Conservation (phyloP, 2,888 invertebrate genomes). For the Tachystola acroxantha region DNA sequence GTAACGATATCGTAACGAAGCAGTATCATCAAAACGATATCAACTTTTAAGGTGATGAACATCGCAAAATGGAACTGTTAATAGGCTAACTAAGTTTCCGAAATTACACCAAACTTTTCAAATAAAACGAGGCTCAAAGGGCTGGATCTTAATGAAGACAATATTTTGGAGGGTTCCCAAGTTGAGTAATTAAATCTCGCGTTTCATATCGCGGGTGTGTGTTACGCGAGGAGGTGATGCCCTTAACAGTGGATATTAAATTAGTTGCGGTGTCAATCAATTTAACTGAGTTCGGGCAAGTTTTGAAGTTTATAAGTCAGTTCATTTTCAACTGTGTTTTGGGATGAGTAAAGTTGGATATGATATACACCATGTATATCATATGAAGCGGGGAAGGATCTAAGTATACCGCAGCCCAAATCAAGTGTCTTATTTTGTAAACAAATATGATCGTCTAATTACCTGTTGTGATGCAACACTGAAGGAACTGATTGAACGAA, state of each 20-base stretch:
- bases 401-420: too few species aligned
- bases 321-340: too few species aligned
- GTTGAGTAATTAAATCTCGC: constrained; percentile 62
- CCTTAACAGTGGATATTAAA: constrained; percentile 43
- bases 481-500: too few species aligned
- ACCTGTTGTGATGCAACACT: too few species aligned
- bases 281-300: constrained; percentile 24
- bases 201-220: constrained; percentile 37
- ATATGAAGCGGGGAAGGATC: too few species aligned
- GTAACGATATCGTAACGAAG: constrained; percentile 1
- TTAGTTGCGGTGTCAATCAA: constrained; percentile 46
- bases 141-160: constrained; percentile 63
- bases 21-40: constrained; percentile 15
- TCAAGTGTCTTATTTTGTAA: too few species aligned
- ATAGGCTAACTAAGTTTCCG: constrained; percentile 59
- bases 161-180: constrained; percentile 58
- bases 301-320: constrained; percentile 11
- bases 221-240: constrained; percentile 23
- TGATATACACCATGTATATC: too few species aligned
- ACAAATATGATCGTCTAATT: too few species aligned
- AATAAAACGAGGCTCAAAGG: constrained; percentile 68
- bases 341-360: too few species aligned
- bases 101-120: constrained; percentile 69
- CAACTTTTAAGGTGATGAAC: constrained; percentile 29
- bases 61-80: constrained; percentile 48